Base-by-base conservation (phyloP, 2,888 invertebrate species). In the Xiphydria camelus region DNA sequence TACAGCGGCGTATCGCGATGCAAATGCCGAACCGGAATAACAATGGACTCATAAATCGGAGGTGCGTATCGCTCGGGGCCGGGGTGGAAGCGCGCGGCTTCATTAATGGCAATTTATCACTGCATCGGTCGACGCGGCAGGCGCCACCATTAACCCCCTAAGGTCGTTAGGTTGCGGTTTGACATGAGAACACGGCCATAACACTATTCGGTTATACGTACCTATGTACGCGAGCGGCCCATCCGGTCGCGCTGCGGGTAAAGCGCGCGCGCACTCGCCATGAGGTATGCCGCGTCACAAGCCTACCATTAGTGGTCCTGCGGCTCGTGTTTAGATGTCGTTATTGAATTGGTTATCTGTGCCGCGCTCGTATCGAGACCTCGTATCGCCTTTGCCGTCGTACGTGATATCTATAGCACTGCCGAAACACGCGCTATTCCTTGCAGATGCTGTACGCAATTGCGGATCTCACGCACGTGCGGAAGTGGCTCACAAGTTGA, bases 151-250 rank as follows among this genome's bases (percentile, higher is more conserved):
- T 68, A 70, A 65, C 62, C 64, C 65, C 62, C 63, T 60, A 59
- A 68, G 68, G 66, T 73, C 70, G 72, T 72, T 73, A 72, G 66
- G 64, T 65, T 71, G 70, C 61, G 68, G 65, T 70, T 66, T 65
- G 68, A 71, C 72, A 70, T 62, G 68, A 64, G 64, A 66, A 68
- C 68, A 70, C 60, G 64, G 62, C 66, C 66, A 63, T 69, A 70
- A 70, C 68, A 65, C 54, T 62, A 59, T 64, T 69, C 62, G 64
- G 66, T 66, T 70, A 69, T 66, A 36, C 15, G 22, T 18, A 19
- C 29, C 14, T 29, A 1, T 12, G 15, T n/a, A n/a, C n/a, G n/a
- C n/a, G n/a, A n/a, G 14, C 29, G 6, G 15, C 12, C 29, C 9
- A 10, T 29, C 29, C 12, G 15, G 29, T n/a, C n/a, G n/a, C n/a